These are phyloP conservation scores for Clarias macrocephalus DNA, from an alignment of 2,113 vertebrate genomes.

Conservation along the genomic window DNA sequence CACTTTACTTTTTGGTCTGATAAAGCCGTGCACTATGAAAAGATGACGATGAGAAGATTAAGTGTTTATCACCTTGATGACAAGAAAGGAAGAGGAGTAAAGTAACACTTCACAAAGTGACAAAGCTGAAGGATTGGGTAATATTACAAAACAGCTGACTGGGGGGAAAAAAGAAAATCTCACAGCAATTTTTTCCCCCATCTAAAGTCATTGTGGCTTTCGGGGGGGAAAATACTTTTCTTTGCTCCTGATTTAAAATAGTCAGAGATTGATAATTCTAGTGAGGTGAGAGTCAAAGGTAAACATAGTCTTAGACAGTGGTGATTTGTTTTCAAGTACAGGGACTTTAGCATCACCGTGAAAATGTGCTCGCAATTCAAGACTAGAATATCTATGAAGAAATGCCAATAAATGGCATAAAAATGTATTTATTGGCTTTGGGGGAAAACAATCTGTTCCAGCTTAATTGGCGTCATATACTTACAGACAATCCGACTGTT, in stretches of 20 bases:
- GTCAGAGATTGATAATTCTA: slow-evolving; percentile 21
- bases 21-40: slow-evolving; percentile 23
- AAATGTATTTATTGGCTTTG: neutral
- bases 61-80: slow-evolving; percentile 31
- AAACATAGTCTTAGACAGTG: neutral
- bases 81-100: slow-evolving; percentile 5
- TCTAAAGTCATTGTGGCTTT: slow-evolving; percentile 3
- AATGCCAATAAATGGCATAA: slow-evolving; percentile 6
- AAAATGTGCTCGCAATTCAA: slow-evolving; percentile 4
- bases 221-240: neutral
- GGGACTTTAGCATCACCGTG: neutral
- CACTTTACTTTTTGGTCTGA: neutral
- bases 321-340: neutral
- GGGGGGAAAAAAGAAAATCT: neutral
- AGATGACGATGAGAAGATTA: slow-evolving; percentile 14
- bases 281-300: neutral
- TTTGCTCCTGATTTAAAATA: slow-evolving; percentile 7
- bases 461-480: slow-evolving; percentile 20
- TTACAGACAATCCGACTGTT: neutral
- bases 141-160: slow-evolving; percentile 25
- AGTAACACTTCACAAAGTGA: slow-evolving; percentile 22
- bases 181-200: neutral
- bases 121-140: neutral
- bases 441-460: neutral
- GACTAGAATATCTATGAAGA: neutral